A percentile compares a stretch with the other conserved stretches of the same genome.
Conservation (phyloP, 2,113 vertebrate species). For the Erinaceus europaeus region DNA sequence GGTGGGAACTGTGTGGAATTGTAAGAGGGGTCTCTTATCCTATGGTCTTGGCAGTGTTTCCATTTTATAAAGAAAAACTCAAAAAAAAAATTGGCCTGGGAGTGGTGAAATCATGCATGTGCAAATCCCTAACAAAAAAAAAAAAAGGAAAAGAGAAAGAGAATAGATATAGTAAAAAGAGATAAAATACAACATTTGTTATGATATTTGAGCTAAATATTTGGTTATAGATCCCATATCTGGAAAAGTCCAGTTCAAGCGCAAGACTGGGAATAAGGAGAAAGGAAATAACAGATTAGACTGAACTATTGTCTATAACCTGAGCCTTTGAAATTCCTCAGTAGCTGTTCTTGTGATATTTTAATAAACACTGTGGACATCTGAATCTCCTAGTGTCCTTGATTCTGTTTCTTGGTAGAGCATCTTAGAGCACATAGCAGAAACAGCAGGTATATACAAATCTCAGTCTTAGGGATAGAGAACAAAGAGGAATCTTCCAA, state of each 20-base stretch:
- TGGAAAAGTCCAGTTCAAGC: not conserved
- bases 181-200: not conserved
- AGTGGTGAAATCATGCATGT: too few species aligned
- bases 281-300: not conserved
- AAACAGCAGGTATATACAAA: not conserved
- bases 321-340: not conserved
- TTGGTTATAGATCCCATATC: not conserved
- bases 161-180: not conserved
- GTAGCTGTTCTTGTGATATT: not conserved
- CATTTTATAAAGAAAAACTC: too few species aligned
- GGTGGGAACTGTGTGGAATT: too few species aligned
- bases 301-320: not conserved
- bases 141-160: too few species aligned
- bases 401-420: not conserved
- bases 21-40: too few species aligned
- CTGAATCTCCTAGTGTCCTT: not conserved
- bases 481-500: not conserved
- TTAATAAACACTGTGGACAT: not conserved
- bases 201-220: not conserved
- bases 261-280: not conserved
- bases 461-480: not conserved
- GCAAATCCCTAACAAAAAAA: too few species aligned
- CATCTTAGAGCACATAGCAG: not conserved
- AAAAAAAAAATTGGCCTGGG: too few species aligned
- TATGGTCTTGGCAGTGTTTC: too few species aligned